These are phyloP conservation scores for Montipora sp. DNA, from an alignment of 64 coral and sea anemone genomes.

Conservation along the genomic window DNA sequence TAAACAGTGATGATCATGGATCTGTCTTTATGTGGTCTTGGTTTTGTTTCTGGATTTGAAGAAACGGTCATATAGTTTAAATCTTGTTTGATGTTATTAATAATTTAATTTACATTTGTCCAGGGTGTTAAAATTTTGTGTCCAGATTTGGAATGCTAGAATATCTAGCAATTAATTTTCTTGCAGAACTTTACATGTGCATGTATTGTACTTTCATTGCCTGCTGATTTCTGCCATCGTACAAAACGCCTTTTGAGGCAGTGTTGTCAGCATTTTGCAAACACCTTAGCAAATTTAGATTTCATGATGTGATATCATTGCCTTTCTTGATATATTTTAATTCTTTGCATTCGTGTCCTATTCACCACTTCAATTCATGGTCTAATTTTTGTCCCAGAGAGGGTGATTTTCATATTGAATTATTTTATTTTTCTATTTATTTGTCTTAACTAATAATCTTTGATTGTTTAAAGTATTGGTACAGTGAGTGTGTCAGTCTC, in stretches of 20 bases:
- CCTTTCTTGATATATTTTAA: not conserved
- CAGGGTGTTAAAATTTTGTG: not conserved
- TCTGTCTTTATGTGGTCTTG: not conserved
- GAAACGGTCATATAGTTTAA: not conserved
- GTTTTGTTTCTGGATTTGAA: not conserved
- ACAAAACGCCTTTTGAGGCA: not conserved
- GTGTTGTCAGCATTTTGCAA: not conserved
- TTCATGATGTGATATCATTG: not conserved
- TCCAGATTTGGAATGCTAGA: not conserved
- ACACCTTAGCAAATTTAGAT: not conserved
- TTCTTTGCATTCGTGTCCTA: not conserved
- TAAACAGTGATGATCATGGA: not conserved
- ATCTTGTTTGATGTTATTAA: not conserved
- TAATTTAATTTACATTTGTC: not conserved
- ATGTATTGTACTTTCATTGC: not conserved
- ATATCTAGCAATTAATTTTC: not conserved
- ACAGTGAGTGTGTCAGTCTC: not conserved
- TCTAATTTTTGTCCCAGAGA: not conserved
- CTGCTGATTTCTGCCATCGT: not conserved
- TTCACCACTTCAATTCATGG: not conserved
- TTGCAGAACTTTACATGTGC: not conserved
- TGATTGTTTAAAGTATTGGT: not conserved
- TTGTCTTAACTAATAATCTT: constrained; percentile 10
- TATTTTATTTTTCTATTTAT: constrained; percentile 37
- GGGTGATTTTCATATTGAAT: constrained; percentile 19